Evolutionary conservation across 2,113 vertebrate genomes (phyloP).

Genomic region (Phrynosoma blainvillii): DNA sequence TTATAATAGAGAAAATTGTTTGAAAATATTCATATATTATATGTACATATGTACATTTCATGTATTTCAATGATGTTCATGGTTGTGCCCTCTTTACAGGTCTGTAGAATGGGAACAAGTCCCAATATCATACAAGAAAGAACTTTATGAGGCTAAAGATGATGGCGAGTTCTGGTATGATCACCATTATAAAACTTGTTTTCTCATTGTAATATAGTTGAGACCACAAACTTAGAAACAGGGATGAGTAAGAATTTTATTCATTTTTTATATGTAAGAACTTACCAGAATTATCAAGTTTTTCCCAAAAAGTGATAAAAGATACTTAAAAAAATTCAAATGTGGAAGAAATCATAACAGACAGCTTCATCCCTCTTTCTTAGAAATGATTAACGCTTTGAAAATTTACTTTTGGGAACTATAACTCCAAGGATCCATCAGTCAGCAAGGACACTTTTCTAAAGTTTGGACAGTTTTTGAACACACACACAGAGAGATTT

Average conservation of each 20-base stretch:
- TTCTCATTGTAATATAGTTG: background rate
- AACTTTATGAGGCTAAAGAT: constrained; percentile 61
- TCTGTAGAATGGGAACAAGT: constrained; percentile 72
- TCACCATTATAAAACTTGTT: background rate
- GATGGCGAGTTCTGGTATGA: constrained; percentile 83
- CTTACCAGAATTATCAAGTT: background rate
- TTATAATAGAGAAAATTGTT: background rate
- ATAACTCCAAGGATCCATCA: too few relatives aligned
- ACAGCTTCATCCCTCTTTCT: too few relatives aligned
- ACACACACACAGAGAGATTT: too few relatives aligned
- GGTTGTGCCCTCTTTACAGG: constrained; percentile 54
- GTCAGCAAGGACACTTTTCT: too few relatives aligned
- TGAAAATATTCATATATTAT: background rate
- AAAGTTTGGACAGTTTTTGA: too few relatives aligned
- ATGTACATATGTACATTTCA: background rate
- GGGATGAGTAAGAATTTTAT: background rate
- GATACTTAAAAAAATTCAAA: background rate
- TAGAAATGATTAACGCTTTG: background rate
- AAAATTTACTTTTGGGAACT: too few relatives aligned
- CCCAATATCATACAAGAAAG: constrained; percentile 29
- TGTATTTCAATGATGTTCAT: constrained; percentile 8
- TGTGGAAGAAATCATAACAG: background rate
- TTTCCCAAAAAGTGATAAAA: background rate
- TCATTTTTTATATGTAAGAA: background rate
- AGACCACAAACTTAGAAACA: background rate